A percentile compares a stretch with the other conserved stretches of the same genome.
phyloP scores from a whole-genome alignment of 2,888 invertebrate species.

The Archaeoteleia sp. region DNA sequence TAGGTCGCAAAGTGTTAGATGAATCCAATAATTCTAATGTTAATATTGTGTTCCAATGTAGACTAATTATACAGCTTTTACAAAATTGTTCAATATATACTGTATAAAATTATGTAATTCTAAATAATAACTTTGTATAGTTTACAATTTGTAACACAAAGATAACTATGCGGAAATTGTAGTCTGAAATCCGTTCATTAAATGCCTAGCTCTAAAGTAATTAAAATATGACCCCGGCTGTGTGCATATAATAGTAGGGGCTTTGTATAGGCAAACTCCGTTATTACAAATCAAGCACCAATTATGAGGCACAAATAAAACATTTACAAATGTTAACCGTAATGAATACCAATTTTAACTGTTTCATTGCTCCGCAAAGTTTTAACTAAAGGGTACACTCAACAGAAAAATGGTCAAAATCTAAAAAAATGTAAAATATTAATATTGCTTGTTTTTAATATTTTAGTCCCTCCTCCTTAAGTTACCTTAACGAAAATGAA shows the following conservation, averaged over 20 bases:
- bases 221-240: conserved; percentile 4
- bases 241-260: background rate
- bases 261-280: background rate
- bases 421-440: too few species aligned
- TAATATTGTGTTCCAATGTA: too few species aligned
- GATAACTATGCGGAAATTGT: conserved; percentile 10
- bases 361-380: background rate
- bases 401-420: too few species aligned
- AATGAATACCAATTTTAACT: background rate
- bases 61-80: too few species aligned
- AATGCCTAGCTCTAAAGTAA: conserved; percentile 7
- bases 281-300: conserved; percentile 15
- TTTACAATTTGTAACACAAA: conserved; percentile 5
- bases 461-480: too few species aligned
- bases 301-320: conserved; percentile 1
- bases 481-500: too few species aligned
- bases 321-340: background rate
- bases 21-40: too few species aligned
- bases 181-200: conserved; percentile 12
- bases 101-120: too few species aligned
- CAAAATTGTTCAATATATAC: too few species aligned
- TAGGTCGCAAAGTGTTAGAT: too few species aligned
- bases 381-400: too few species aligned
- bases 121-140: background rate
- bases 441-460: too few species aligned